These are phyloP conservation scores for Catharus ustulatus DNA, from an alignment of 2,797 vertebrate species.

Conservation along the genomic window DNA sequence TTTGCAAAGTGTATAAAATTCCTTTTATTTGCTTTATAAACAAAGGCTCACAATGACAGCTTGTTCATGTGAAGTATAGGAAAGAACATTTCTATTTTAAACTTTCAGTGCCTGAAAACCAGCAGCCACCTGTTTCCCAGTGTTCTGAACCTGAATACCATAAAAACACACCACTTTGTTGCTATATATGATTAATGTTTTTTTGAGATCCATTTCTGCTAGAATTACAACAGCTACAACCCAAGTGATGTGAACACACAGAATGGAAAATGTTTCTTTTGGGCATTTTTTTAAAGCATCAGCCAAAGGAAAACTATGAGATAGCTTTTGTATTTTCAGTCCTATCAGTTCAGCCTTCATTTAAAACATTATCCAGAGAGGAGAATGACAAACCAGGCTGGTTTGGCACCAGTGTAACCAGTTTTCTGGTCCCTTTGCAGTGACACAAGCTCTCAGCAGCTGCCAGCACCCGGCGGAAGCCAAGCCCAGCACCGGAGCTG, in stretches of 20 bases:
- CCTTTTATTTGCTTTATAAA: background rate
- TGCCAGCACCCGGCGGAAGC: background rate
- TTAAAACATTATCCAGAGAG: background rate
- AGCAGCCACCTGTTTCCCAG: background rate
- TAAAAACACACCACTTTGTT: background rate
- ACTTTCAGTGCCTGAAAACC: background rate
- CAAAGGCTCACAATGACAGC: background rate
- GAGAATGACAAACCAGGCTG: background rate
- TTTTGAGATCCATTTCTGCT: background rate
- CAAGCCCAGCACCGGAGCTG: background rate
- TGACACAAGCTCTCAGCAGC: background rate
- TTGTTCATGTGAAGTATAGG: background rate
- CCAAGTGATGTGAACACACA: accelerated
- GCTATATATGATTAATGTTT: background rate
- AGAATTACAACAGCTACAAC: background rate
- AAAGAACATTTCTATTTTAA: background rate
- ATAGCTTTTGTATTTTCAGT: background rate
- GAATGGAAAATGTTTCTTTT: background rate
- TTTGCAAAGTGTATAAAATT: background rate
- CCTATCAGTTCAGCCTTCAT: background rate
- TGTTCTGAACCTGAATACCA: background rate
- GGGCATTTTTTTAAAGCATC: background rate
- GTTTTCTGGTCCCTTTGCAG: background rate
- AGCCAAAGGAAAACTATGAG: background rate
- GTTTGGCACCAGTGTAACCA: background rate